Percentiles rank a stretch among this genome's conserved stretches.
These are phyloP conservation scores for Stenchaetothrips biformis DNA, from an alignment of 2,888 invertebrate genomes.

Conservation along the genomic window DNA sequence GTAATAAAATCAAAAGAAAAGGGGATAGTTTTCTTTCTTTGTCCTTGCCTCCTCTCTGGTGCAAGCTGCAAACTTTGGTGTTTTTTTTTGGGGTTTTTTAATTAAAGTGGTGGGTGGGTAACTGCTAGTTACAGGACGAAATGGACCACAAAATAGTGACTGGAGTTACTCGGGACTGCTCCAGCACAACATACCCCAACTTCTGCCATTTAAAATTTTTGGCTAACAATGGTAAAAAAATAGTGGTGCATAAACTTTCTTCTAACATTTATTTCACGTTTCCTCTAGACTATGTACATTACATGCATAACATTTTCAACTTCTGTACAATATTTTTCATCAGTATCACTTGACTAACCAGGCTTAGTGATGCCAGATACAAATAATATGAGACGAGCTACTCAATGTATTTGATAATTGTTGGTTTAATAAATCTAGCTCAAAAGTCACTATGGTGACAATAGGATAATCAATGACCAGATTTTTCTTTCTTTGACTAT, in stretches of 20 bases:
- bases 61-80: too few species aligned
- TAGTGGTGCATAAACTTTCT: background rate
- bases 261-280: slow-evolving; percentile 4
- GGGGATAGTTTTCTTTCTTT: too few species aligned
- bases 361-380: background rate
- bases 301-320: slow-evolving; percentile 16
- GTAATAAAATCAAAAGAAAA: too few species aligned
- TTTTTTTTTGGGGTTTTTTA: too few species aligned
- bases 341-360: background rate
- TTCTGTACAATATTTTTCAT: slow-evolving; percentile 15
- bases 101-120: too few species aligned
- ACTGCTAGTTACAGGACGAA: too few species aligned
- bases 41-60: too few species aligned
- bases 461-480: slow-evolving; percentile 16
- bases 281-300: slow-evolving; percentile 18
- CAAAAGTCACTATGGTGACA: slow-evolving; percentile 4
- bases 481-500: background rate
- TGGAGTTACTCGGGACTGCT: too few species aligned
- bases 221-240: background rate
- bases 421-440: background rate
- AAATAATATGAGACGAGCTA: background rate
- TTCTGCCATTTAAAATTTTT: background rate
- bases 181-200: too few species aligned
- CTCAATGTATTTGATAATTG: background rate
- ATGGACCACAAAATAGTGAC: too few species aligned